Evolutionary conservation across 2,888 invertebrate species (phyloP).

Genomic region (Junonia oenone): DNA sequence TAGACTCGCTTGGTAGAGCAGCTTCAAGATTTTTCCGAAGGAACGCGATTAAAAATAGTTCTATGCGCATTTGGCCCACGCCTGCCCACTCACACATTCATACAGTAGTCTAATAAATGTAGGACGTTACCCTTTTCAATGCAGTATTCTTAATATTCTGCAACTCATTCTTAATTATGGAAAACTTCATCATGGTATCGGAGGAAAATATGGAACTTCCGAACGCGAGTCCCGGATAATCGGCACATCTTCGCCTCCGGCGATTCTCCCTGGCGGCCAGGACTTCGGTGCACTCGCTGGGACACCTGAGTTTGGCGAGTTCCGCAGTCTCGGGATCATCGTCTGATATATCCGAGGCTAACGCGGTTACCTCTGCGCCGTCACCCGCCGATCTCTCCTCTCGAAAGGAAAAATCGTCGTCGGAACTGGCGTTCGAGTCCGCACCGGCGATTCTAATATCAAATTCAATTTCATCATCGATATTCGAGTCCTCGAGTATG

Average conservation of each 20-base stretch:
- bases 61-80: slow-evolving; percentile 70
- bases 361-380: slow-evolving; percentile 61
- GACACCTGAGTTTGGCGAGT: slow-evolving; percentile 90
- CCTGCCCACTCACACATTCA: slow-evolving; percentile 51
- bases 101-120: slow-evolving; percentile 61
- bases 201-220: slow-evolving; percentile 96
- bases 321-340: slow-evolving; percentile 90
- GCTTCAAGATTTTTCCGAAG: slow-evolving; percentile 52
- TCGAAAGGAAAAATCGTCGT: slow-evolving; percentile 66
- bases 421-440: slow-evolving; percentile 59
- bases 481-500: slow-evolving; percentile 58
- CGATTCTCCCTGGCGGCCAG: slow-evolving; percentile 90
- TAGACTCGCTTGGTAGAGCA: slow-evolving; percentile 43
- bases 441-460: slow-evolving; percentile 52
- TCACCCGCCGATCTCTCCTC: slow-evolving; percentile 69
- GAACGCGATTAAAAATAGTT: slow-evolving; percentile 71
- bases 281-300: slow-evolving; percentile 93
- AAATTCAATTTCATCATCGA: slow-evolving; percentile 62
- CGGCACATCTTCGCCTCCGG: slow-evolving; percentile 89
- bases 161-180: slow-evolving; percentile 96
- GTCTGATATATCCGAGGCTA: slow-evolving; percentile 66
- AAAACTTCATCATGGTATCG: slow-evolving; percentile 98
- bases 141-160: slow-evolving; percentile 98
- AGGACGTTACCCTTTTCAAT: slow-evolving; percentile 93
- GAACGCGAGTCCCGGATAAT: slow-evolving; percentile 95